Base-by-base conservation (phyloP, 2,888 invertebrate genomes). In the Sarcophaga carnaria region DNA sequence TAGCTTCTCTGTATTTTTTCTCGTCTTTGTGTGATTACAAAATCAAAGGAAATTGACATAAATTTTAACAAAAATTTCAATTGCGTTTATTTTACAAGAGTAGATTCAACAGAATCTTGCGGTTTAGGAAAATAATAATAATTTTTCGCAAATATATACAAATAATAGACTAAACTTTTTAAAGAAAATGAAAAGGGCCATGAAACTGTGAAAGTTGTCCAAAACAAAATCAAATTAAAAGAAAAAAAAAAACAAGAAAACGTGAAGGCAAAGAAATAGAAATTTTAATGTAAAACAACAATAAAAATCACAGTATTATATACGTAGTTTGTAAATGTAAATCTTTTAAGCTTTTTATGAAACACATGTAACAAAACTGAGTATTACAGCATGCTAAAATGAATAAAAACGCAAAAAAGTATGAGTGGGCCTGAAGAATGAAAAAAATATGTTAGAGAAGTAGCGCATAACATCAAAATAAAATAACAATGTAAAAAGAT, bases 1-100 rank as follows among this genome's bases (percentile, higher is more conserved):
- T 22, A 22, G n/a, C 62, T 20, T n/a, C n/a, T 62, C 6, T 62
- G 62, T 20, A 62, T 37, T n/a, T 67, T 17, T 67, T 20, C 45
- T 67, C 17, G 37, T 12, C 37, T 67, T 67, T 67, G 64, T 67
- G 66, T 45, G 66, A 67, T 82, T 82, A 82, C 76, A 82, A 82
- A 82, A 76, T 82, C 70, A 76, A 82, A 76, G 76, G 12, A 76
- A 82, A 64, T 62, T 47, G 25, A 67, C 45, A 54, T 4, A 17
- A 54, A 37, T 37, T 17, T 54, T 54, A 54, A 54, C 14, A 54
- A 54, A 54, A 14, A 54, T 54, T 54, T 54, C 12, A 54, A 37
- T 37, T 2, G 37, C 37, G 37, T 37, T 37, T 8, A 37, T 37
- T 37, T 37, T 37, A 37, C 37, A 37, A 37, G 37, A 37, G 8